A percentile compares a stretch with the other conserved stretches of the same genome.
Evolutionary conservation across 2,888 invertebrate species (phyloP).

Genomic region (Seira ritae): DNA sequence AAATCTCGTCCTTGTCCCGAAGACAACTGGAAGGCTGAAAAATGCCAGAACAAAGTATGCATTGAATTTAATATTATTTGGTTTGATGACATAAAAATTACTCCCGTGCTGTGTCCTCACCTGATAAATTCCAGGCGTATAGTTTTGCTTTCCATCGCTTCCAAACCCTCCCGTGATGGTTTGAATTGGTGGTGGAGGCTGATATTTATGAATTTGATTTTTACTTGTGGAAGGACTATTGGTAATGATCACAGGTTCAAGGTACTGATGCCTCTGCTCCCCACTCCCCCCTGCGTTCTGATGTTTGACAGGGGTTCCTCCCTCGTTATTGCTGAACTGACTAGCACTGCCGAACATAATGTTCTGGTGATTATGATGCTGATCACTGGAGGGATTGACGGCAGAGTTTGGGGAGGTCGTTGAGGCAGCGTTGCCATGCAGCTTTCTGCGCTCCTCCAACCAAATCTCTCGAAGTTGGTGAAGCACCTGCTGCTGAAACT

Average conservation of each 20-base stretch:
- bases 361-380: constrained; percentile 24
- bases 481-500: constrained; percentile 65
- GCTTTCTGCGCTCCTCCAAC: constrained; percentile 65
- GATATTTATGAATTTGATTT: constrained; percentile 45
- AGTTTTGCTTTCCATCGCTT: constrained; percentile 48
- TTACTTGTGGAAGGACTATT: constrained; percentile 58
- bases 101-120: no score
- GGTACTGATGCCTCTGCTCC: constrained; percentile 68
- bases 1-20: constrained; percentile 70
- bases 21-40: constrained; percentile 72
- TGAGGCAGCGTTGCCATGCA: constrained; percentile 18
- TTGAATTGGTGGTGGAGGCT: constrained; percentile 39
- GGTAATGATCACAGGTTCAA: constrained; percentile 70
- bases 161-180: constrained; percentile 32
- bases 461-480: constrained; percentile 65
- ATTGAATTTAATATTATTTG: no score
- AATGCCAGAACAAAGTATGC: no score
- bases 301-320: constrained; percentile 45
- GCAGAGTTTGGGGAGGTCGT: constrained; percentile 11
- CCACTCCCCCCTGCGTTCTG: neutral
- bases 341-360: neutral
- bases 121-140: constrained; percentile 70
- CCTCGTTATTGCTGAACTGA: neutral
- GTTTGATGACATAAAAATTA: neutral
- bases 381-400: constrained; percentile 44